Conservation (phyloP, 2,113 vertebrate genomes). For the Tor tambroides region DNA sequence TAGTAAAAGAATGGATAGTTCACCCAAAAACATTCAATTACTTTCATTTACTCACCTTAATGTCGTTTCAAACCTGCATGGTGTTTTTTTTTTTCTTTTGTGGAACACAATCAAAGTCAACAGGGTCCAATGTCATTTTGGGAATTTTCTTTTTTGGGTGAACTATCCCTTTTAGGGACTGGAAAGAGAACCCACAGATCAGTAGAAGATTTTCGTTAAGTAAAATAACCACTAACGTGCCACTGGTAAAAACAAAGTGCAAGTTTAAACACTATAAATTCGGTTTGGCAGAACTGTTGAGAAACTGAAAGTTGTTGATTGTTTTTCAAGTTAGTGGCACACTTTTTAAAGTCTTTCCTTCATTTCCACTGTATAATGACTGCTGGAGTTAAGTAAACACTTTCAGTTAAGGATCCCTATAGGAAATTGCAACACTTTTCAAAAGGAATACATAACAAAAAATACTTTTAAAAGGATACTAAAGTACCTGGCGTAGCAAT, state of each 20-base stretch:
- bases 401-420: background rate
- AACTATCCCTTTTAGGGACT: background rate
- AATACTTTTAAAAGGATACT: background rate
- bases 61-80: background rate
- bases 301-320: background rate
- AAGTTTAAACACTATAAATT: conserved; percentile 20
- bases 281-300: conserved; percentile 29
- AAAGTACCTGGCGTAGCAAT: conserved; percentile 27
- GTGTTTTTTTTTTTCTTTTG: background rate
- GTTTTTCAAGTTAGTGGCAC: conserved; percentile 28
- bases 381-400: conserved; percentile 39
- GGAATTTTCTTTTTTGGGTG: background rate
- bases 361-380: conserved; percentile 1
- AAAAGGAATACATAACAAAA: conserved; percentile 30
- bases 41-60: background rate
- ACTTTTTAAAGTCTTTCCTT: conserved; percentile 14
- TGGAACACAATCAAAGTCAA: background rate
- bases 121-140: background rate
- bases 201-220: background rate
- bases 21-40: background rate
- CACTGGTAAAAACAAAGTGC: background rate
- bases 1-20: background rate
- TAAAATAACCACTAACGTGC: background rate
- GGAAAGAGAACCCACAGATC: background rate
- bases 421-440: conserved; percentile 35